A percentile compares a stretch with the other conserved stretches of the same genome.
phyloP scores from a whole-genome alignment of 1,140 invertebrate genomes.

The Listronotus oregonensis region DNA sequence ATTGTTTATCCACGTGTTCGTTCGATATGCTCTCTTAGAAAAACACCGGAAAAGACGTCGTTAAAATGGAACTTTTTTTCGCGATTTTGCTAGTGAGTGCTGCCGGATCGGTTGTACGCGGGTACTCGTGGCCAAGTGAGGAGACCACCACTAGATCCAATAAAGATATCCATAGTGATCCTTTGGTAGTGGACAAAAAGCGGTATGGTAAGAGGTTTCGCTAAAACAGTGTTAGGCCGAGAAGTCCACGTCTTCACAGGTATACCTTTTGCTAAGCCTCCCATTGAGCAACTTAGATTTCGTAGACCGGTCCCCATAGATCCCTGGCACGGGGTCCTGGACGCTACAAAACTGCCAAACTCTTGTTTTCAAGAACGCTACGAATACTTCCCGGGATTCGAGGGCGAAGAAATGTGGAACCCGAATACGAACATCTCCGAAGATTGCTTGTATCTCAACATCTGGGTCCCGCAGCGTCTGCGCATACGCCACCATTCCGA shows the following conservation, averaged over 20 bases:
- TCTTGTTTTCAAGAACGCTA: slow-evolving; percentile 86
- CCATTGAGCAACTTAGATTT: slow-evolving; percentile 85
- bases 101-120: slow-evolving; percentile 35
- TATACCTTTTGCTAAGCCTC: slow-evolving; percentile 94
- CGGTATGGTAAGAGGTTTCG: slow-evolving; percentile 76
- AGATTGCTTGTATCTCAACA: slow-evolving; percentile 91
- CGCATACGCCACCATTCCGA: slow-evolving; percentile 69
- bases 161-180: slow-evolving; percentile 68
- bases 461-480: slow-evolving; percentile 85
- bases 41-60: background rate
- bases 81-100: slow-evolving; percentile 5
- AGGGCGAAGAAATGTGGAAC: slow-evolving; percentile 95
- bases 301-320: slow-evolving; percentile 81
- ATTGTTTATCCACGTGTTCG: slow-evolving; percentile 39
- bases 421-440: slow-evolving; percentile 90
- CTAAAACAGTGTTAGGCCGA: slow-evolving; percentile 74
- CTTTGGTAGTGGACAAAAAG: slow-evolving; percentile 80
- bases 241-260: slow-evolving; percentile 90
- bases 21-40: slow-evolving; percentile 25
- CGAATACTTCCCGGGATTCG: slow-evolving; percentile 86
- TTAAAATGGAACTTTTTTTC: slow-evolving; percentile 20
- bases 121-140: slow-evolving; percentile 54
- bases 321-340: slow-evolving; percentile 82
- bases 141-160: slow-evolving; percentile 59
- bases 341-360: slow-evolving; percentile 78